Percentiles rank a stretch among this genome's conserved stretches.
These are phyloP conservation scores for Blennius ocellaris DNA, from an alignment of 2,113 vertebrate genomes.

Conservation along the genomic window DNA sequence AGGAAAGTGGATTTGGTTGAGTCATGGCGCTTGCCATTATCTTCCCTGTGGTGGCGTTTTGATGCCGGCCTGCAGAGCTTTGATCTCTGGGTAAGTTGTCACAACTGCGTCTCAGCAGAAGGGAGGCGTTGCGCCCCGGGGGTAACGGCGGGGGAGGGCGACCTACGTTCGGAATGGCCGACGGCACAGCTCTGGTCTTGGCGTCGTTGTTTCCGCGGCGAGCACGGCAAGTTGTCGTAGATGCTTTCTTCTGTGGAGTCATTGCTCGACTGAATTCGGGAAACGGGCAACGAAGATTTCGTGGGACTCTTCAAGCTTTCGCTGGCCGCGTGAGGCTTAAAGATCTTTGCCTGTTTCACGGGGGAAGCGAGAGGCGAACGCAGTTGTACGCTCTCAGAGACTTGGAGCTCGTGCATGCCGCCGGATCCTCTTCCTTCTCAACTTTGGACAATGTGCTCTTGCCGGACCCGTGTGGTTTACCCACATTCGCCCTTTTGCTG, in stretches of 20 bases:
- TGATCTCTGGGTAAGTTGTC: constrained; percentile 62
- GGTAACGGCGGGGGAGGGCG: constrained; percentile 80
- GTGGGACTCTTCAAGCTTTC: constrained; percentile 71
- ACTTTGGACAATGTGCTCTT: constrained; percentile 82
- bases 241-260: constrained; percentile 71
- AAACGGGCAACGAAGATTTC: constrained; percentile 56
- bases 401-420: constrained; percentile 54
- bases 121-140: constrained; percentile 86
- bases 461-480: constrained; percentile 83
- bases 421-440: constrained; percentile 59
- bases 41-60: constrained; percentile 57
- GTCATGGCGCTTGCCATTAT: constrained; percentile 30
- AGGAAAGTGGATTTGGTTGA: constrained; percentile 60
- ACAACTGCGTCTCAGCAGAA: constrained; percentile 80
- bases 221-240: constrained; percentile 74
- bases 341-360: constrained; percentile 80
- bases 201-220: constrained; percentile 76
- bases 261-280: constrained; percentile 69
- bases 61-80: constrained; percentile 58
- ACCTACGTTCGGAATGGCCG: constrained; percentile 55
- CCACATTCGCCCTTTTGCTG: constrained; percentile 80
- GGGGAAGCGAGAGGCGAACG: constrained; percentile 77
- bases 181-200: constrained; percentile 69
- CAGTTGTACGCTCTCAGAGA: constrained; percentile 76
- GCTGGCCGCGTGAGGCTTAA: constrained; percentile 76